Base-by-base conservation (phyloP, 1,140 invertebrate species). In the Zaprionus tsacasi region DNA sequence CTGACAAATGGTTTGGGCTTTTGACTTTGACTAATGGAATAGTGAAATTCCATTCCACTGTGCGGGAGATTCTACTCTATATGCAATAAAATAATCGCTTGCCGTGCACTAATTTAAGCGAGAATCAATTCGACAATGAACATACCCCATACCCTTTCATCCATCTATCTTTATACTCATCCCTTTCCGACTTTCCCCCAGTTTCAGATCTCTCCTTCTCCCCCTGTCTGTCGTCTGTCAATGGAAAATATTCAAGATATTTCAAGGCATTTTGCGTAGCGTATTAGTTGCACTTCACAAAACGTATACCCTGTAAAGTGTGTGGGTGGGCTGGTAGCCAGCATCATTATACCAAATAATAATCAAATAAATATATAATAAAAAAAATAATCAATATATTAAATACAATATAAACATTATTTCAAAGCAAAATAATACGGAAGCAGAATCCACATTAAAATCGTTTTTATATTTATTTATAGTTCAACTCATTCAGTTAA, bases 1-100 rank as follows among this genome's bases (percentile, higher is more conserved):
- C 68, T 64, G 52, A 77, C 59, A 79, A 76, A 81, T 70, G 77
- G 75, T 68, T 63, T 35, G 13, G 43, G 69, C 56, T 72, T 88
- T 80, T 82, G 82, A 87, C 82, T 87, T 82, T 82, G 82, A 88
- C 82, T 88, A 87, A 87, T 87, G 80, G 75, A 87, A 88, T 82
- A 87, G 88, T 87, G 73, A 71, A 87, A 88, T 88, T 80, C 63
- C 61, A 74, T 66, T 48, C 25, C 56, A 33, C 52, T 40, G 40
- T 45, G 25, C 70, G 57, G 60, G 48, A 78, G 48, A 78, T 45
- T 45, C 40, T 73, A 21, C 21, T 21, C 21, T 1, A 21, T 21
- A 48, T 78, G 68, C 54, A 79, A 79, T 79, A 50, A 74, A 79
- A 77, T 79, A 79, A 82, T 79, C 87, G 72, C 76, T 74, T 77